Conservation (phyloP, 2,888 invertebrate species). For the Spodoptera exigua region DNA sequence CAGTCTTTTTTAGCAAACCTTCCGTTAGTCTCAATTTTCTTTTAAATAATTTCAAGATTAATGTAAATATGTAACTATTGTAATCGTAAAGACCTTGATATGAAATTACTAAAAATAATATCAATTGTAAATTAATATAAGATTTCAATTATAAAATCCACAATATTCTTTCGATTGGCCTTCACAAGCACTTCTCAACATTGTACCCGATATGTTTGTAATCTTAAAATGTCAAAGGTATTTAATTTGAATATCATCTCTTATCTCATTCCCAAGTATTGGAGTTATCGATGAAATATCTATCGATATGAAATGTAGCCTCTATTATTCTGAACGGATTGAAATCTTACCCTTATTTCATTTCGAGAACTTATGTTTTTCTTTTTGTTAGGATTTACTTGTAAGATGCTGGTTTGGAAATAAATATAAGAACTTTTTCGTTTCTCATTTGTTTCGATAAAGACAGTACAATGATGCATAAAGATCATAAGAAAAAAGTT, state of each 20-base stretch:
- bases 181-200: slow-evolving; percentile 77
- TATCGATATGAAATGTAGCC: slow-evolving; percentile 61
- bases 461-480: too few species aligned
- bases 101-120: too few species aligned
- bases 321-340: slow-evolving; percentile 50
- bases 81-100: too few species aligned
- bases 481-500: too few species aligned
- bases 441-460: too few species aligned
- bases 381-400: slow-evolving; percentile 29
- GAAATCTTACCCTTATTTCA: slow-evolving; percentile 37
- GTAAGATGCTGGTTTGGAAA: neutral
- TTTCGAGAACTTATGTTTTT: slow-evolving; percentile 33
- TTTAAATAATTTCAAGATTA: too few species aligned
- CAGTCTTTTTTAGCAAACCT: too few species aligned
- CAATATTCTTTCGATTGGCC: slow-evolving; percentile 71
- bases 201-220: slow-evolving; percentile 84
- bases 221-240: slow-evolving; percentile 88
- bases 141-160: slow-evolving; percentile 59
- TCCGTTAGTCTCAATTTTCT: too few species aligned
- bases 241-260: slow-evolving; percentile 88
- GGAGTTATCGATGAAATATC: slow-evolving; percentile 85
- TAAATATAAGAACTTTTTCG: slow-evolving; percentile 3
- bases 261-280: slow-evolving; percentile 84
- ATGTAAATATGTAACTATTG: too few species aligned
- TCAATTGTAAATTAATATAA: too few species aligned